Conservation (phyloP, 2,888 invertebrate genomes). For the Eugnorisma glareosa region DNA sequence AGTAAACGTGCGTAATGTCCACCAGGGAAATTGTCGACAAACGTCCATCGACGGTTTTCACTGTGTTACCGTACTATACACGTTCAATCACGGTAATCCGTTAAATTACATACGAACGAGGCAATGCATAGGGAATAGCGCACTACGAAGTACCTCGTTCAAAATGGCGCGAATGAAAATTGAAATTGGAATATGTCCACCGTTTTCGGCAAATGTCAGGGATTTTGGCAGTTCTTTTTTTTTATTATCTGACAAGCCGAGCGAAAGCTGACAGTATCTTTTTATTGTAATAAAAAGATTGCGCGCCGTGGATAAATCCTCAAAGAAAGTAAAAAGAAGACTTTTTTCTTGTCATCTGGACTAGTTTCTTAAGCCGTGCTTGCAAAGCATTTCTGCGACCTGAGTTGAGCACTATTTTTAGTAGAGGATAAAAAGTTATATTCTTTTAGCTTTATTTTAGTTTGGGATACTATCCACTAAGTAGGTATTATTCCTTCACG, state of each 20-base stretch:
- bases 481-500: background rate
- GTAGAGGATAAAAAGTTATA: conserved; percentile 15
- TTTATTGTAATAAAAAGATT: conserved; percentile 56
- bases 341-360: conserved; percentile 47
- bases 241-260: conserved; percentile 19
- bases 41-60: conserved; percentile 31
- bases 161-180: conserved; percentile 52
- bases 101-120: conserved; percentile 44
- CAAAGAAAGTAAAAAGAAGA: conserved; percentile 44
- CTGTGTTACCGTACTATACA: conserved; percentile 21
- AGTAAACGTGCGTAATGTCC: conserved; percentile 1
- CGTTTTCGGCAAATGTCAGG: conserved; percentile 50
- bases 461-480: background rate
- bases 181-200: conserved; percentile 58
- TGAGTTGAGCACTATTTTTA: conserved; percentile 21
- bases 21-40: conserved; percentile 10
- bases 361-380: conserved; percentile 47
- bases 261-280: conserved; percentile 53
- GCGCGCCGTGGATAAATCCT: conserved; percentile 40
- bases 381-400: conserved; percentile 46
- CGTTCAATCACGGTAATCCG: conserved; percentile 52
- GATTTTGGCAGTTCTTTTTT: conserved; percentile 25
- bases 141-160: conserved; percentile 28
- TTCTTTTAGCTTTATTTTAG: conserved; percentile 14
- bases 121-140: conserved; percentile 41